phyloP scores from a whole-genome alignment of 2,797 vertebrate genomes.

The Euthynnus affinis region DNA sequence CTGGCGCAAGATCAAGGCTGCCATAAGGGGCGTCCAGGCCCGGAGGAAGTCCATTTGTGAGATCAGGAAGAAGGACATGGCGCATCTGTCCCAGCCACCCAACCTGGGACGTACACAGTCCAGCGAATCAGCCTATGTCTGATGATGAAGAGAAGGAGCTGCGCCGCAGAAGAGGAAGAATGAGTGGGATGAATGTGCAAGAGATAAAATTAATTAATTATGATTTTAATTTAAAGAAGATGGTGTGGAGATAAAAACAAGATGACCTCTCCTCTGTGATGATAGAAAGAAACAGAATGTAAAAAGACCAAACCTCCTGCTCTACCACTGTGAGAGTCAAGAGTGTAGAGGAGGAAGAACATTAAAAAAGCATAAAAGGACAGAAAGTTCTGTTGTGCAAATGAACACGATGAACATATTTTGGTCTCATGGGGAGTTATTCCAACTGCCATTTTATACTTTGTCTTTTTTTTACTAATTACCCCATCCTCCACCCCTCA shows the following conservation, averaged over 20 bases:
- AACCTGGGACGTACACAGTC: slow-evolving; percentile 91
- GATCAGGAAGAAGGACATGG: slow-evolving; percentile 88
- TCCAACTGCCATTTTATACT: slow-evolving; percentile 75
- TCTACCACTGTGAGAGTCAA: slow-evolving; percentile 22
- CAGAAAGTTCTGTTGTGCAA: slow-evolving; percentile 37
- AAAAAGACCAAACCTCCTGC: slow-evolving; percentile 63
- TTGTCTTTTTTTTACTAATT: slow-evolving; percentile 45
- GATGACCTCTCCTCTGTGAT: slow-evolving; percentile 39
- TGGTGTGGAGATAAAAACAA: slow-evolving; percentile 28
- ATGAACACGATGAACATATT: slow-evolving; percentile 35
- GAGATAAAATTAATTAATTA: slow-evolving; percentile 53
- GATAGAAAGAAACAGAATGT: slow-evolving; percentile 65
- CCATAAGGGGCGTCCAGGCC: slow-evolving; percentile 89
- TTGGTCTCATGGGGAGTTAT: slow-evolving; percentile 46
- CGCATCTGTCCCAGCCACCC: slow-evolving; percentile 85
- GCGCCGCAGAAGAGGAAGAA: background rate
- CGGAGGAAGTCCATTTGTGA: slow-evolving; percentile 90
- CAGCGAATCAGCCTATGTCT: slow-evolving; percentile 93
- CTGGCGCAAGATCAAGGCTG: slow-evolving; percentile 91
- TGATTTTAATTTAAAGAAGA: slow-evolving; percentile 63
- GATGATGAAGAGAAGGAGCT: slow-evolving; percentile 58
- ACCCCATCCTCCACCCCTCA: slow-evolving; percentile 43
- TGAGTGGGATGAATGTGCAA: slow-evolving; percentile 62
- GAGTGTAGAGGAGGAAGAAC: slow-evolving; percentile 38
- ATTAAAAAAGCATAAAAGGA: slow-evolving; percentile 32